Evolutionary conservation across 1,140 invertebrate genomes (phyloP), one percentile per base, ranked within the genome.

Genomic region (Lepidurus packardi): DNA sequence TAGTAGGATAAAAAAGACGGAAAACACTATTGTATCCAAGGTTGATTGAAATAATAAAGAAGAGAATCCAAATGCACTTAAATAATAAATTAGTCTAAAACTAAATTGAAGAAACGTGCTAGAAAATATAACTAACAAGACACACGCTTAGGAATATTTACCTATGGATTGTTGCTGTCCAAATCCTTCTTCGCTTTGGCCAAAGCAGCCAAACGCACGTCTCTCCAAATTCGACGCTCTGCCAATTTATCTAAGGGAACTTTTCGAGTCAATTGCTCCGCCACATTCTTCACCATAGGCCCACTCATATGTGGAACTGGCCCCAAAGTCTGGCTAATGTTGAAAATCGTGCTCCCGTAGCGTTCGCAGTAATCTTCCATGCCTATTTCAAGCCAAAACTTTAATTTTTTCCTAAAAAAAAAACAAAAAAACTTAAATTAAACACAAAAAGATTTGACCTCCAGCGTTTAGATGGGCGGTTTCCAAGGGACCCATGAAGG

Each of bases 401-500:
- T 21, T 10, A 25, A 7, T 75, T 21, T 42, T 21, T 42, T 13
- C 34, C 78, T 34, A 34, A 34, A 34, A 85, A 82, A 82, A 80
- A 34, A 34, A 34, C 84, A 82, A 82, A 80, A 83, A 81, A 74
- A 45, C 74, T 44, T 24, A 11, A 43, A 21, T 16, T n/a, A n/a
- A n/a, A 78, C 25, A 75, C 24, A 80, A 44, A n/a, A 79, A 77
- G 5, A 24, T 16, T 10, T 41, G 89, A 88, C 95, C 96, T 86
- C 96, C 92, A 42, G 96, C 95, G 87, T 98, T 98, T 34, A 98
- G 88, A 86, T 98, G 96, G 25, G 94, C 93, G 0, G 95, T 96
- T 88, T 98, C 95, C 76, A 98, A 87, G 1, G 95, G 92, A 34
- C 97, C 97, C 24, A 98, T 87, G 84, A 98, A 98, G 6, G 96